Evolutionary conservation across 2,113 vertebrate species (phyloP).

Genomic region (Orcinus orca): DNA sequence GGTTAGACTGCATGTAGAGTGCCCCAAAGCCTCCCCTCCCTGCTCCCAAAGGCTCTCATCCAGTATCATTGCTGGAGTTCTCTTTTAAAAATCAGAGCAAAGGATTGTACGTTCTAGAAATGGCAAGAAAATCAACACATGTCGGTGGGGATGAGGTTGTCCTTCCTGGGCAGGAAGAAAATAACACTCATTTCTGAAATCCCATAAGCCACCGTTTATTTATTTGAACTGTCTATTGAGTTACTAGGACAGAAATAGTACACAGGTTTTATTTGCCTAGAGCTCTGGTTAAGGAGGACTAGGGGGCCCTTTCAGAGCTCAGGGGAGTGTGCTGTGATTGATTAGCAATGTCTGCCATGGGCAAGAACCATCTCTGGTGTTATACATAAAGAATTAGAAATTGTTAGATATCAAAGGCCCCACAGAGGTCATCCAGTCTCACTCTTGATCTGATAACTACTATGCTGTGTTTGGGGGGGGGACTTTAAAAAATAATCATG

Average conservation of each 20-base stretch:
- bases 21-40: not conserved
- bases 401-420: not conserved
- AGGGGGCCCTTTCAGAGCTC: not conserved
- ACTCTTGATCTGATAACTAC: not conserved
- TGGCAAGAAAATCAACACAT: not conserved
- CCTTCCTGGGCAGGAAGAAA: not conserved
- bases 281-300: not conserved
- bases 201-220: not conserved
- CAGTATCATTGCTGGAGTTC: not conserved
- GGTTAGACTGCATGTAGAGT: not conserved
- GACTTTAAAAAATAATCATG: not conserved
- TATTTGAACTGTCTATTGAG: not conserved
- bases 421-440: not conserved
- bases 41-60: not conserved
- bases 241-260: not conserved
- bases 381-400: not conserved
- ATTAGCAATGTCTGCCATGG: not conserved
- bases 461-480: not conserved
- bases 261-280: not conserved
- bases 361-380: not conserved
- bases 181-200: slow-evolving; percentile 8
- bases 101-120: not conserved
- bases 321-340: not conserved
- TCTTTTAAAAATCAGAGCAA: not conserved
- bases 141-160: not conserved